Evolutionary conservation across 2,797 vertebrate species (phyloP).

Genomic region (Chaetophractus vellerosus): DNA sequence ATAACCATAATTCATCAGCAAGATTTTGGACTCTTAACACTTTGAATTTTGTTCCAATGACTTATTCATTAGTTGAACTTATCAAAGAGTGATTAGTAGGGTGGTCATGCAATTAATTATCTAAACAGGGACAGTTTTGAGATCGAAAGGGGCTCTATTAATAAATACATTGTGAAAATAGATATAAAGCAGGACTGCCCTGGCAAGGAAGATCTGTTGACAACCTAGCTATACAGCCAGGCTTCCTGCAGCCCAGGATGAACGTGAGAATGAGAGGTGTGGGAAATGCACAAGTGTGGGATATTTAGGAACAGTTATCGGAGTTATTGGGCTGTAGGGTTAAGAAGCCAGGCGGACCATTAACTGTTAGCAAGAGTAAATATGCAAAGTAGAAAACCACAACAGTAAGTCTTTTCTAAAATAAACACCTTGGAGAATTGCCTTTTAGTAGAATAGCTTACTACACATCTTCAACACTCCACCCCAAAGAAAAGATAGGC

Average conservation of each 20-base stretch:
- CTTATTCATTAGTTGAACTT: not conserved
- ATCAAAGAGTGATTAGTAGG: not conserved
- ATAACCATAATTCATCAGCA: not conserved
- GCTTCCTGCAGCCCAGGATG: not conserved
- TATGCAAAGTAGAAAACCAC: not conserved
- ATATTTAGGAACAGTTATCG: not conserved
- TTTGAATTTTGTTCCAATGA: not conserved
- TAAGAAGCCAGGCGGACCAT: too few species aligned
- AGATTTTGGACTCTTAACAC: not conserved
- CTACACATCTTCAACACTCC: not conserved
- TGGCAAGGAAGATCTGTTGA: not conserved
- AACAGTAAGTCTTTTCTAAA: not conserved
- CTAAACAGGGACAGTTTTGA: not conserved
- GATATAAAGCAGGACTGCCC: not conserved
- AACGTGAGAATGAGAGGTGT: not conserved
- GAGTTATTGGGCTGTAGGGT: not conserved
- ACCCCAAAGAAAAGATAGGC: too few species aligned
- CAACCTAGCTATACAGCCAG: not conserved
- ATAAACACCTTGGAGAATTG: not conserved
- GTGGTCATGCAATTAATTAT: not conserved
- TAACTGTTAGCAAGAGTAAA: not conserved
- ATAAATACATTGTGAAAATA: not conserved
- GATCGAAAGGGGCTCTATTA: not conserved
- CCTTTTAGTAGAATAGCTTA: conserved; percentile 17
- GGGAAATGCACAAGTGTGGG: too few species aligned